Percentiles rank a stretch among this genome's conserved stretches.
These are phyloP conservation scores for Colletes collaris DNA, from an alignment of 2,888 invertebrate species.

Conservation along the genomic window DNA sequence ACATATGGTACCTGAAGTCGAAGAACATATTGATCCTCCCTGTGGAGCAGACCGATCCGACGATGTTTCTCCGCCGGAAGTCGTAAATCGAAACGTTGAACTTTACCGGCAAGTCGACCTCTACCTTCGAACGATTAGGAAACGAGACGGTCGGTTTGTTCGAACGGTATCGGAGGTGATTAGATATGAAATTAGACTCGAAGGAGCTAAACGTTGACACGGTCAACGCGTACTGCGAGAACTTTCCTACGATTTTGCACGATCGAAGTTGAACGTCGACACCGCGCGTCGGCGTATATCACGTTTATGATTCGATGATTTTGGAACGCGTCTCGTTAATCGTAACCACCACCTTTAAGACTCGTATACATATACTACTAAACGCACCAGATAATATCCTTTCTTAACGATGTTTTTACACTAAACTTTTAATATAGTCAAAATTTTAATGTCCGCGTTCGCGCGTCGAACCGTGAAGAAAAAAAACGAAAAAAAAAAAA, in stretches of 20 bases:
- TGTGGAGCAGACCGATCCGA: conserved; percentile 41
- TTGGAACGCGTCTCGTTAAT: conserved; percentile 38
- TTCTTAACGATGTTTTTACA: conserved; percentile 67
- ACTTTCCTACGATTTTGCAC: conserved; percentile 69
- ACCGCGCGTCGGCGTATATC: conserved; percentile 33
- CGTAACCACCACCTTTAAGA: conserved; percentile 49
- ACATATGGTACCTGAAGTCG: conserved; percentile 72
- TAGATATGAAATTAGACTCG: conserved; percentile 56
- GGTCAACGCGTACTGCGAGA: conserved; percentile 38
- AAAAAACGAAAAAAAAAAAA: not conserved
- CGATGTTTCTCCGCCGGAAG: no score
- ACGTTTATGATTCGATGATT: conserved; percentile 23
- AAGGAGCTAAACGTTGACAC: conserved; percentile 37
- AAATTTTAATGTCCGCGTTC: conserved; percentile 41
- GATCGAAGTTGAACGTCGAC: conserved; percentile 60
- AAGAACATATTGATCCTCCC: conserved; percentile 62
- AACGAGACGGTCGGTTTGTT: conserved; percentile 44
- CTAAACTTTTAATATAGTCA: conserved; percentile 63
- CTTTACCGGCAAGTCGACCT: not conserved
- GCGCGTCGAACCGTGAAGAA: conserved; percentile 1
- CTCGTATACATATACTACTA: conserved; percentile 46
- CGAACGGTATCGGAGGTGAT: conserved; percentile 37
- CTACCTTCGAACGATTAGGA: not conserved
- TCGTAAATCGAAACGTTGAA: not conserved
- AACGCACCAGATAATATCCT: conserved; percentile 58